Percentiles rank a stretch among this genome's conserved stretches.
These are phyloP conservation scores for Temnothorax ravouxi DNA, from an alignment of 2,888 invertebrate genomes.

Conservation along the genomic window DNA sequence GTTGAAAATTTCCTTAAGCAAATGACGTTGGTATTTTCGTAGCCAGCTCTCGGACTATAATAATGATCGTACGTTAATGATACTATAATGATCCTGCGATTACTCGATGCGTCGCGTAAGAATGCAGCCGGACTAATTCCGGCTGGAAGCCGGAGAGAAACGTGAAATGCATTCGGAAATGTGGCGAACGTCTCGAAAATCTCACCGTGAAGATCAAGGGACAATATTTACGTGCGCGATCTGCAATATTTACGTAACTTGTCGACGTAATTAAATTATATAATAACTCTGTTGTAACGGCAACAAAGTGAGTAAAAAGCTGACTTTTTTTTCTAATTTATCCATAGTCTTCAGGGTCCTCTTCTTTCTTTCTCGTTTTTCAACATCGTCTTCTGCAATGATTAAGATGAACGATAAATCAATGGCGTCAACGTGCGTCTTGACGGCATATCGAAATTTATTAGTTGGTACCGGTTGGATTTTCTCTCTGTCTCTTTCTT, in stretches of 20 bases:
- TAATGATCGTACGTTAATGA: constrained; percentile 5
- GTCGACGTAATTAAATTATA: constrained; percentile 29
- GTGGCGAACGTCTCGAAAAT: background rate
- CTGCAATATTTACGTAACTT: constrained; percentile 34
- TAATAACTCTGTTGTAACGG: constrained; percentile 4
- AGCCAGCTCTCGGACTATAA: no score
- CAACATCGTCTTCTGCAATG: constrained; percentile 30
- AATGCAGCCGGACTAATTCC: constrained; percentile 37
- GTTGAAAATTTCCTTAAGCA: no score
- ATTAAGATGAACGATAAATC: constrained; percentile 45
- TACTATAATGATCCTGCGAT: constrained; percentile 13
- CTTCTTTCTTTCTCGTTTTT: constrained; percentile 16
- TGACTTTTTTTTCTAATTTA: constrained; percentile 44
- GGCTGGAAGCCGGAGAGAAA: background rate
- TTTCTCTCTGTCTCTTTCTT: constrained; percentile 18
- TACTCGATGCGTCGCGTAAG: constrained; percentile 14
- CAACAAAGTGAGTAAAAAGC: constrained; percentile 10
- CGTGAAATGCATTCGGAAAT: background rate
- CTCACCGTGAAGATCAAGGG: constrained; percentile 1
- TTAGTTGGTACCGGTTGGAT: constrained; percentile 39
- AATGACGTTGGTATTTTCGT: no score
- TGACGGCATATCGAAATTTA: constrained; percentile 28
- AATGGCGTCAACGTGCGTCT: constrained; percentile 34
- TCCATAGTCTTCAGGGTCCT: background rate
- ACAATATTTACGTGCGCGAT: constrained; percentile 12